A percentile compares a stretch with the other conserved stretches of the same genome.
These are phyloP conservation scores for Stegastes partitus DNA, from an alignment of 2,113 vertebrate species.

Conservation along the genomic window DNA sequence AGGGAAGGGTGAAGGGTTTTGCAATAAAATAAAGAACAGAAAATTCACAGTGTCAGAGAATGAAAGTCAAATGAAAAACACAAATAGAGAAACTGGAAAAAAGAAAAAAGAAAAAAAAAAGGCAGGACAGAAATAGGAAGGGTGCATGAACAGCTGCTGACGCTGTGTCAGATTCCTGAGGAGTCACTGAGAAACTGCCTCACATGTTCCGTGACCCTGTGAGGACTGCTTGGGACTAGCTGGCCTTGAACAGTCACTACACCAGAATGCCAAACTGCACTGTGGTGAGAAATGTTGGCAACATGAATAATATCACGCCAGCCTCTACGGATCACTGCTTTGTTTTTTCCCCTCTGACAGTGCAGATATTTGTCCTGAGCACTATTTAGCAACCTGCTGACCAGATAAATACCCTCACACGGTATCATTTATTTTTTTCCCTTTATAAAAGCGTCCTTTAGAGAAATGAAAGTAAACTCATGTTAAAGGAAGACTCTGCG, in stretches of 20 bases:
- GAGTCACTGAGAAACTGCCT: slow-evolving; percentile 71
- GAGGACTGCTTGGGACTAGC: slow-evolving; percentile 19
- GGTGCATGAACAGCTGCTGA: slow-evolving; percentile 55
- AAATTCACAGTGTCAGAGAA: slow-evolving; percentile 61
- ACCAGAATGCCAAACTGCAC: slow-evolving; percentile 48
- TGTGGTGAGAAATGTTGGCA: slow-evolving; percentile 42
- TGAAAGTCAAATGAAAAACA: slow-evolving; percentile 48
- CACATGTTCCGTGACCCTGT: slow-evolving; percentile 57
- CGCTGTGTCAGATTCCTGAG: slow-evolving; percentile 74
- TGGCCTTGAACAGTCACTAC: slow-evolving; percentile 47
- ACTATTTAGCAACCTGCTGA: slow-evolving; percentile 11
- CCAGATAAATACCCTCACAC: slow-evolving; percentile 25
- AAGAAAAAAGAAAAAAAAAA: slow-evolving; percentile 30
- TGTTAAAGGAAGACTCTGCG: background rate
- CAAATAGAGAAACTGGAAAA: slow-evolving; percentile 36
- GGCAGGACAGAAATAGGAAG: slow-evolving; percentile 63
- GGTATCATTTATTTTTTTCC: background rate
- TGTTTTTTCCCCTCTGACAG: background rate
- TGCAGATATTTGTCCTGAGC: slow-evolving; percentile 22
- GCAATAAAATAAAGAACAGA: slow-evolving; percentile 17
- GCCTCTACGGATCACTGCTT: background rate
- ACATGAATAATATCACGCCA: slow-evolving; percentile 37
- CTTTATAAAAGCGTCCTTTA: background rate
- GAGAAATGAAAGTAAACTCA: background rate
- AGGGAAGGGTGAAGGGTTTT: slow-evolving; percentile 30